Base-by-base conservation (phyloP, 1,140 invertebrate genomes). In the honey bee (Apis mellifera) region DNA sequence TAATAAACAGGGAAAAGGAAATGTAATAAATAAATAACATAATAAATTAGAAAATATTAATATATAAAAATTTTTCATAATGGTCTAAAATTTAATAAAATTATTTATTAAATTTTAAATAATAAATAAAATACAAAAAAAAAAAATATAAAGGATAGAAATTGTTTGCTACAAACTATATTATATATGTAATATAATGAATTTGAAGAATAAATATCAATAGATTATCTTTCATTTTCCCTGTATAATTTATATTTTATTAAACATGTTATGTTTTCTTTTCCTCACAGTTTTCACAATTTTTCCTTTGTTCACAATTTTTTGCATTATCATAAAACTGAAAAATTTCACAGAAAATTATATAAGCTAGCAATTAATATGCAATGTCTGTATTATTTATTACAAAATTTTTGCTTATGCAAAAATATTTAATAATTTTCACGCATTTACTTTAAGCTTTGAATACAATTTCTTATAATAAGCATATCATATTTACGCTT, bases 1-100 rank as follows among this genome's bases (percentile, higher is more conserved):
- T 23, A 76, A 52, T 17, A 54, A 66, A 55, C 81, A 82, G 75
- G 75, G 81, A 57, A 82, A 82, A 82, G 57, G 81, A 82, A 82
- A 78, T 26, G 19, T 17, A 19, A 48, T 23, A 59, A 64, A 50
- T 12, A 23, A 1, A 55, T 26, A 74, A 57, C 11, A 26, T 64
- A 74, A 48, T 21, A 11, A 64, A 52, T 42, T n/a, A 19, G 3
- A 11, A 42, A 54, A 59, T 59, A 2, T 15, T 3, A 42, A 13
- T 15, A 17, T 1, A 32, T 32, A 19, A 13, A 72, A 42, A 64
- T 21, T 23, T 7, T 17, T 7, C n/a, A 23, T 54, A 26, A 5
- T 32, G 8, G 9, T 4, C 32, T 42, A 13, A n/a, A 26, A 62
- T 15, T 1, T n/a, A n/a, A 57, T 13, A 54, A 23, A 23, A 64